phyloP scores from a whole-genome alignment of 2,113 vertebrate genomes.

The Plectropomus leopardus region DNA sequence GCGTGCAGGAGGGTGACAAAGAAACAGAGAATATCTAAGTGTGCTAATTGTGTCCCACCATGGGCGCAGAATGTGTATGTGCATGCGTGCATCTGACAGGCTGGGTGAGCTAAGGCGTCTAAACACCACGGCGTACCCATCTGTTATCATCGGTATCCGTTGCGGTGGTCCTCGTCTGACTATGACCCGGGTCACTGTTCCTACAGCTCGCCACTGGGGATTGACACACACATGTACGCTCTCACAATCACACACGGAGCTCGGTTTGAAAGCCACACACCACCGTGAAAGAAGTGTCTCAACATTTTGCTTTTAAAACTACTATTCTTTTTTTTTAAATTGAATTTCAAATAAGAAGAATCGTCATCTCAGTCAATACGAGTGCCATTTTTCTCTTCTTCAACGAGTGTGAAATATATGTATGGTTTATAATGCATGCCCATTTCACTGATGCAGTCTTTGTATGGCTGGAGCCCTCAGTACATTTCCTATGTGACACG shows the following conservation, averaged over 20 bases:
- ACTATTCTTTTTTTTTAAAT: neutral
- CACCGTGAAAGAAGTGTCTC: constrained; percentile 2
- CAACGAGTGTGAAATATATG: constrained; percentile 63
- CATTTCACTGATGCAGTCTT: constrained; percentile 44
- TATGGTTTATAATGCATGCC: constrained; percentile 47
- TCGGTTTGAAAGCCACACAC: constrained; percentile 6
- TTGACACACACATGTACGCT: constrained; percentile 12
- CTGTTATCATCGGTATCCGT: constrained; percentile 71
- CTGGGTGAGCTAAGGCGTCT: constrained; percentile 64
- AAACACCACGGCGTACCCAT: constrained; percentile 71
- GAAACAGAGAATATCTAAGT: constrained; percentile 43
- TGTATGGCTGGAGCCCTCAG: constrained; percentile 49
- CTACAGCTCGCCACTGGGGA: constrained; percentile 60
- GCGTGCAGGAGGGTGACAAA: constrained; percentile 29
- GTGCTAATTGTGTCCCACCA: constrained; percentile 73
- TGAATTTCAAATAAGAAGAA: neutral
- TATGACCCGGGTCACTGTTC: constrained; percentile 68
- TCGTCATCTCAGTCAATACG: neutral
- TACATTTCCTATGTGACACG: constrained; percentile 59
- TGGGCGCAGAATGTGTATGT: constrained; percentile 31
- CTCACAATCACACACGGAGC: constrained; percentile 20
- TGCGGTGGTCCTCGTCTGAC: constrained; percentile 71
- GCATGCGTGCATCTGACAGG: constrained; percentile 56
- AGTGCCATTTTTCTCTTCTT: constrained; percentile 25
- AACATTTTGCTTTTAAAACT: too few species aligned